Percentiles rank a stretch among this genome's conserved stretches.
Conservation (phyloP, 1,140 invertebrate genomes). For the Aphelinus atriplicis region DNA sequence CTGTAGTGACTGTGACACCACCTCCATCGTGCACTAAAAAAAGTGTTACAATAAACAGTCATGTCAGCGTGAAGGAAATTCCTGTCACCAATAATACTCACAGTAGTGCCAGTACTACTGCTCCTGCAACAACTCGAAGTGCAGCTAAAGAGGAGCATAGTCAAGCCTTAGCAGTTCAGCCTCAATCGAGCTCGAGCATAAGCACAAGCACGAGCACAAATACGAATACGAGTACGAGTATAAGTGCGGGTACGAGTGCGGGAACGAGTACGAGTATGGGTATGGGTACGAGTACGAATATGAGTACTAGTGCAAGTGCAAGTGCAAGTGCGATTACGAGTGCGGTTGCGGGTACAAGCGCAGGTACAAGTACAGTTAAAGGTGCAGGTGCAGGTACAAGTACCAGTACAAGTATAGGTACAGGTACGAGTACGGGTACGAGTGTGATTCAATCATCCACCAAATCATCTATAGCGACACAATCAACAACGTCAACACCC, state of each 20-base stretch:
- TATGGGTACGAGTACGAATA: no score
- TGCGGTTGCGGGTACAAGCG: no score
- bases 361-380: no score
- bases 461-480: slow-evolving; percentile 15
- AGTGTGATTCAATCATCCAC: background rate
- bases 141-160: slow-evolving; percentile 42
- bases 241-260: no score
- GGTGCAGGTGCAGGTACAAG: slow-evolving; percentile 10
- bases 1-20: slow-evolving; percentile 39
- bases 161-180: slow-evolving; percentile 47
- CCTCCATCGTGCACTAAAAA: slow-evolving; percentile 31
- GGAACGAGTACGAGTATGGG: no score
- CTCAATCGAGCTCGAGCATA: background rate
- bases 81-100: slow-evolving; percentile 20
- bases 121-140: slow-evolving; percentile 44
- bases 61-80: slow-evolving; percentile 7
- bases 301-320: no score
- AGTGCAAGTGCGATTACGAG: no score
- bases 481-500: slow-evolving; percentile 40
- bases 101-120: slow-evolving; percentile 38
- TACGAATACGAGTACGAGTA: no score
- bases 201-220: no score
- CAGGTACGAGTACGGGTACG: slow-evolving; percentile 42
- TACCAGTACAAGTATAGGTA: slow-evolving; percentile 55
- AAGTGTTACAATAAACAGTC: slow-evolving; percentile 1